These are phyloP conservation scores for Xenopus laevis DNA, from an alignment of 2,113 vertebrate species.

Conservation along the genomic window DNA sequence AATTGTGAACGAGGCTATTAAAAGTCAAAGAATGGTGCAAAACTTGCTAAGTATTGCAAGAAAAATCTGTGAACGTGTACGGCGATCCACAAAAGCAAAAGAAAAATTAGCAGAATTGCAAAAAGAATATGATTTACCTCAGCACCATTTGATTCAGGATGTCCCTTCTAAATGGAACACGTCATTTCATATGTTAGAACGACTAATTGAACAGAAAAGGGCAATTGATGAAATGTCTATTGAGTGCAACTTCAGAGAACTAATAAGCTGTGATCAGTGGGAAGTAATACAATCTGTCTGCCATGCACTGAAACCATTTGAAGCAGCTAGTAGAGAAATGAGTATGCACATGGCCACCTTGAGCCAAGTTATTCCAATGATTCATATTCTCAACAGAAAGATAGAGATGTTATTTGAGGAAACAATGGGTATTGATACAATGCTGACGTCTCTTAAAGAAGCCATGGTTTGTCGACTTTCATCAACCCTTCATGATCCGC, in stretches of 20 bases:
- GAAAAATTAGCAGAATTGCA: conserved; percentile 87
- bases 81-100: conserved; percentile 81
- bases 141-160: conserved; percentile 88
- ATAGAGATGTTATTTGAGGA: conserved; percentile 93
- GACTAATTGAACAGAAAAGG: conserved; percentile 89
- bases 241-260: conserved; percentile 90
- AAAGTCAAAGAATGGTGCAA: conserved; percentile 96
- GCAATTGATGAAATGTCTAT: conserved; percentile 87
- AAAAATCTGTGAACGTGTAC: conserved; percentile 90
- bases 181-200: conserved; percentile 90
- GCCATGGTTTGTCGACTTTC: conserved; percentile 88
- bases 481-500: conserved; percentile 80
- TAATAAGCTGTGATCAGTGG: conserved; percentile 97
- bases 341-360: conserved; percentile 82
- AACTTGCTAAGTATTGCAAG: conserved; percentile 87
- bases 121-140: conserved; percentile 77
- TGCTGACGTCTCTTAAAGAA: conserved; percentile 89
- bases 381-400: conserved; percentile 91
- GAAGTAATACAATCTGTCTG: conserved; percentile 95
- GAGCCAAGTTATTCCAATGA: conserved; percentile 94
- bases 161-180: conserved; percentile 90
- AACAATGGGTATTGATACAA: conserved; percentile 94
- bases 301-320: conserved; percentile 88
- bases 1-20: conserved; percentile 92
- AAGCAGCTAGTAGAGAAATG: conserved; percentile 90